Percentiles rank a stretch among this genome's conserved stretches.
These are phyloP conservation scores for Mus caroli DNA, from an alignment of 2,797 vertebrate species.

Conservation along the genomic window DNA sequence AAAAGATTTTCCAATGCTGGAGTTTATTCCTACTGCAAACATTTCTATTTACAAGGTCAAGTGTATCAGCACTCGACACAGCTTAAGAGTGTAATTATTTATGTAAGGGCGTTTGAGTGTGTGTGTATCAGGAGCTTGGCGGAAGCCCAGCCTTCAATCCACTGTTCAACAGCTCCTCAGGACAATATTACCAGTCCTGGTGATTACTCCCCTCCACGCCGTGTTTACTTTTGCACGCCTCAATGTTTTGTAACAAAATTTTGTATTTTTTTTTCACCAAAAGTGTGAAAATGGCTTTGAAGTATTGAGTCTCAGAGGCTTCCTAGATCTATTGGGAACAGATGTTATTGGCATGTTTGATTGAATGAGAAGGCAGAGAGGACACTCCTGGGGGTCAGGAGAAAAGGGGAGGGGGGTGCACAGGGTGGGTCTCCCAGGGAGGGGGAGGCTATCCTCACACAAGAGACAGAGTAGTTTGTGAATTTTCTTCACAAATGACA, in stretches of 20 bases:
- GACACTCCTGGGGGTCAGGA: conserved; percentile 25
- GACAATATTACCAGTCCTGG: conserved; percentile 88
- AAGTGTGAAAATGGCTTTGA: conserved; percentile 84
- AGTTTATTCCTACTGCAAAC: conserved; percentile 94
- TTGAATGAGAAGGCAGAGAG: conserved; percentile 33
- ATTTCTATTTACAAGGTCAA: conserved; percentile 94
- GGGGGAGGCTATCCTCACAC: background rate
- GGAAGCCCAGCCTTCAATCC: conserved; percentile 88
- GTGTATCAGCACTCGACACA: conserved; percentile 92
- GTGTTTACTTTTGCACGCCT: conserved; percentile 87
- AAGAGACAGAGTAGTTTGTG: conserved; percentile 7
- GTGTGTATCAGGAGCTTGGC: conserved; percentile 92
- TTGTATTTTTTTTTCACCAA: conserved; percentile 75
- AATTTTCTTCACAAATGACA: conserved; percentile 56
- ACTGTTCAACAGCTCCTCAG: conserved; percentile 87
- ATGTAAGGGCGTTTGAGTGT: conserved; percentile 92
- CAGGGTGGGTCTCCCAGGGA: background rate
- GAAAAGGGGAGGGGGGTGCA: background rate
- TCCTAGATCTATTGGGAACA: conserved; percentile 77
- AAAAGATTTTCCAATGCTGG: conserved; percentile 93
- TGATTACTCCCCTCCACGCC: conserved; percentile 87
- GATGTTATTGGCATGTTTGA: conserved; percentile 80
- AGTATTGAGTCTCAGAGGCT: conserved; percentile 66
- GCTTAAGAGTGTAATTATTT: conserved; percentile 93
- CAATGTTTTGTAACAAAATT: conserved; percentile 82